Conservation (phyloP, 1,140 invertebrate genomes). For the Magallana angulata region DNA sequence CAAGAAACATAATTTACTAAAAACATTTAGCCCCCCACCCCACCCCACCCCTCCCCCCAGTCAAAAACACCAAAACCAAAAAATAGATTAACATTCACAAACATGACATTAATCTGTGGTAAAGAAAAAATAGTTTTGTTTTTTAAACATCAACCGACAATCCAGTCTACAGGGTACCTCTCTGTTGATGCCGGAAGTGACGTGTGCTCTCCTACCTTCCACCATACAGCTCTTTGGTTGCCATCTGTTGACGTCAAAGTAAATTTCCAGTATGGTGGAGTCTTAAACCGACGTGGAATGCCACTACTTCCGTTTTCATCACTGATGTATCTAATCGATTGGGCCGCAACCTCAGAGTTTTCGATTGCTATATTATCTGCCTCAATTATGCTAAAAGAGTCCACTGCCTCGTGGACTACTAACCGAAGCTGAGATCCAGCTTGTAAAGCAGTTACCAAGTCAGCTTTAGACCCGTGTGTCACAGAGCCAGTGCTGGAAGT, state of each 20-base stretch:
- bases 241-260: neutral
- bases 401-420: conserved; percentile 21
- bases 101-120: too few relatives aligned
- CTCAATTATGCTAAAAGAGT: conserved; percentile 9
- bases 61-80: too few relatives aligned
- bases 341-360: conserved; percentile 35
- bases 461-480: conserved; percentile 14
- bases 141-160: too few relatives aligned
- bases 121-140: too few relatives aligned
- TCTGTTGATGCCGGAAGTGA: neutral
- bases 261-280: conserved; percentile 38
- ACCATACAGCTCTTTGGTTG: neutral
- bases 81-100: too few relatives aligned
- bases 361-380: conserved; percentile 44
- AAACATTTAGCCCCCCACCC: too few relatives aligned
- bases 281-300: neutral
- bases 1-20: too few relatives aligned
- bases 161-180: neutral
- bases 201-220: neutral
- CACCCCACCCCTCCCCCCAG: too few relatives aligned
- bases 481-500: neutral
- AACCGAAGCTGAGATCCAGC: conserved; percentile 10
- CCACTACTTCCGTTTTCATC: too few relatives aligned
- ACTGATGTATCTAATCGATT: conserved; percentile 42
- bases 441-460: neutral